These are phyloP conservation scores for Hirtodrosophila cameraria DNA, from an alignment of 2,888 invertebrate genomes.

Conservation along the genomic window DNA sequence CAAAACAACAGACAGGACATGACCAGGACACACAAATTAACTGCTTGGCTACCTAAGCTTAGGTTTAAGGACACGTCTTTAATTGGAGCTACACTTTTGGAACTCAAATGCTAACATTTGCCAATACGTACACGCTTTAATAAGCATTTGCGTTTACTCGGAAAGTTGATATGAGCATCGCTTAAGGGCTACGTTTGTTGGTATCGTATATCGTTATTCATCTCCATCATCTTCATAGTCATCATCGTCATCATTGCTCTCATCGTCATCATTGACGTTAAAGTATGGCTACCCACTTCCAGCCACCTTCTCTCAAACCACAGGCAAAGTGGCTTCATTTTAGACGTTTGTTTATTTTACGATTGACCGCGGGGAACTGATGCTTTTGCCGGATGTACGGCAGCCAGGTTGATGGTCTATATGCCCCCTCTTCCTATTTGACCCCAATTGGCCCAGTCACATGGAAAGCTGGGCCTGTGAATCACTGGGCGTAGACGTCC, in stretches of 20 bases:
- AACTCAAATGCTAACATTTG: constrained; percentile 1
- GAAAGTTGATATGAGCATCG: not conserved
- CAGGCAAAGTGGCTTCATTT: constrained; percentile 1
- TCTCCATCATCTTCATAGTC: not conserved
- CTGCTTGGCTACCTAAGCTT: not conserved
- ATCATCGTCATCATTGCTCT: not conserved
- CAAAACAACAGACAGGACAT: not conserved
- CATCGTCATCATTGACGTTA: not conserved
- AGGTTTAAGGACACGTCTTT: not conserved
- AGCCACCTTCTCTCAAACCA: not conserved
- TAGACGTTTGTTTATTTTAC: constrained; percentile 10
- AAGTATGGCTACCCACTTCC: not conserved
- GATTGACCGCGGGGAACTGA: constrained; percentile 19
- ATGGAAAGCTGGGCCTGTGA: not conserved
- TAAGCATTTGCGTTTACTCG: not conserved
- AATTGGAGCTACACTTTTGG: not conserved
- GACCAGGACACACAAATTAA: constrained; percentile 5
- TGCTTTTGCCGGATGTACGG: constrained; percentile 5
- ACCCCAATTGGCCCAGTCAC: not conserved
- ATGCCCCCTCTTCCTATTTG: not conserved
- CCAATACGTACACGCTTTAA: not conserved
- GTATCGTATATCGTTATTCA: not conserved
- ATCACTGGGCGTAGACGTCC: too few relatives aligned
- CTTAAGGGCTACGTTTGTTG: not conserved
- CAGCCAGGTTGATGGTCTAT: not conserved